These are phyloP conservation scores for Crypturellus tataupa DNA, from an alignment of 2,797 vertebrate genomes.

Conservation along the genomic window DNA sequence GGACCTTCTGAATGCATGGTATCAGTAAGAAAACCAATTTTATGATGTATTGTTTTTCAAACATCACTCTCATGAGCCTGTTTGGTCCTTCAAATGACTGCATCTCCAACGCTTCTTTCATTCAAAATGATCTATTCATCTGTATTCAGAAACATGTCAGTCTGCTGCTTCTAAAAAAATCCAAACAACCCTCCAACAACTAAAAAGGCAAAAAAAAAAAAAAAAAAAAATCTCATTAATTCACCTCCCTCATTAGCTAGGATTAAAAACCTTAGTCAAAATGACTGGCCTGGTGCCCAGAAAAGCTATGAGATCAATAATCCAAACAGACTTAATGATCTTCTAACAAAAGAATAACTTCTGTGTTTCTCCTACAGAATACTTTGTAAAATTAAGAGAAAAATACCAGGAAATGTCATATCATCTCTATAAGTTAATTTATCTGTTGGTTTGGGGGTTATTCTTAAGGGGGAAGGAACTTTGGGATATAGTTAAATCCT, in stretches of 20 bases:
- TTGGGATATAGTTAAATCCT: neutral
- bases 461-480: neutral
- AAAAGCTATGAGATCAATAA: constrained; percentile 70
- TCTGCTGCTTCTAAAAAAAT: constrained; percentile 37
- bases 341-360: constrained; percentile 58
- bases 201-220: constrained; percentile 27
- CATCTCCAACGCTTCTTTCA: constrained; percentile 38
- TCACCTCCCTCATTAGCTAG: constrained; percentile 53
- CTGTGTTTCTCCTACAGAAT: constrained; percentile 5
- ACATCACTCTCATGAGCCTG: neutral
- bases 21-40: constrained; percentile 30
- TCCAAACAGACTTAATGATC: constrained; percentile 65
- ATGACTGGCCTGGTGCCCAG: constrained; percentile 55
- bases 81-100: constrained; percentile 38
- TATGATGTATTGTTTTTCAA: neutral
- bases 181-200: constrained; percentile 19
- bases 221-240: constrained; percentile 21
- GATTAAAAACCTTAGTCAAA: constrained; percentile 63
- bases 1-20: neutral
- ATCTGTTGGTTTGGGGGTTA: neutral
- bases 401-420: constrained; percentile 31
- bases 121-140: constrained; percentile 33
- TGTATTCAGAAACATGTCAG: constrained; percentile 54
- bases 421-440: constrained; percentile 39
- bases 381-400: neutral